Percentiles rank a stretch among this genome's conserved stretches.
phyloP scores from a whole-genome alignment of 92 coral and sea anemone genomes.

The Epizoanthus scotinus region DNA sequence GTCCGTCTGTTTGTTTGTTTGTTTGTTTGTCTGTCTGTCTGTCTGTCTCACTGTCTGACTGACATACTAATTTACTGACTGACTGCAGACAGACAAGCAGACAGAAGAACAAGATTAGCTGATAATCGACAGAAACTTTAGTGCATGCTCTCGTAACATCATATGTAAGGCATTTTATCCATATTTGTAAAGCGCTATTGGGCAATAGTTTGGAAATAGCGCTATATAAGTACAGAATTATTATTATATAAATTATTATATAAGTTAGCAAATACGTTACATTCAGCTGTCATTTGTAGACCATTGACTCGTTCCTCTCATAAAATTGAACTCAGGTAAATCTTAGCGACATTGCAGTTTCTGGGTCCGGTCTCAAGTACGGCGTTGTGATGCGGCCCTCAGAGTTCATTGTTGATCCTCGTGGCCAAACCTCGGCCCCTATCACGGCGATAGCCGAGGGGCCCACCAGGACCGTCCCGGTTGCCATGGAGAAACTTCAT shows the following conservation, averaged over 20 bases:
- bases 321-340: conserved; percentile 1
- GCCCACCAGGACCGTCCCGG: conserved; percentile 69
- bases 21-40: no score
- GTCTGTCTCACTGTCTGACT: no score
- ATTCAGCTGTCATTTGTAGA: neutral
- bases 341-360: conserved; percentile 67
- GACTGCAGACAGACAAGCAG: neutral
- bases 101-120: neutral
- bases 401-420: conserved; percentile 80
- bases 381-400: conserved; percentile 78
- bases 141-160: no score
- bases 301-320: neutral
- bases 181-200: no score
- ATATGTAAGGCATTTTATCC: no score
- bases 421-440: conserved; percentile 68
- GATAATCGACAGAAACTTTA: no score
- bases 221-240: no score
- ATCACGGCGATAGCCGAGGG: conserved; percentile 82
- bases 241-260: no score
- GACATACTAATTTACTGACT: no score
- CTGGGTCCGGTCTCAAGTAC: conserved; percentile 72
- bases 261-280: no score
- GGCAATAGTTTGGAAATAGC: no score
- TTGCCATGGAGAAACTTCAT: conserved; percentile 46
- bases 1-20: neutral